Evolutionary conservation across 2,888 invertebrate genomes (phyloP).

Genomic region (Zaprionus lineosus): DNA sequence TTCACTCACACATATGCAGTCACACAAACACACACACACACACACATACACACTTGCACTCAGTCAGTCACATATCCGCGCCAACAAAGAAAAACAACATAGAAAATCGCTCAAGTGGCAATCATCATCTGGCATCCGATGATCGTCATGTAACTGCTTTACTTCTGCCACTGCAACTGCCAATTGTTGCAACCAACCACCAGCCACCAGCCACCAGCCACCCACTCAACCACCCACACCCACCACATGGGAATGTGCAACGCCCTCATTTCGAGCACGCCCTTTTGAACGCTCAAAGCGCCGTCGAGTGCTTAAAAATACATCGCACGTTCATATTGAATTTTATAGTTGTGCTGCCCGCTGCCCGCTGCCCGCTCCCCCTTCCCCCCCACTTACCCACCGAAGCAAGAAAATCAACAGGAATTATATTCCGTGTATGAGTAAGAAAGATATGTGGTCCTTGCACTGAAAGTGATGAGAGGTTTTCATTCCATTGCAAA

Average conservation of each 20-base stretch:
- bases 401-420: too few species aligned
- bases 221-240: conserved; percentile 1
- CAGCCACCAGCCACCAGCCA: not conserved
- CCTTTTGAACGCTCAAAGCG: conserved; percentile 6
- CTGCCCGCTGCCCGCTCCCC: too few species aligned
- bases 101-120: conserved; percentile 60
- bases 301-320: conserved; percentile 63
- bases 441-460: too few species aligned
- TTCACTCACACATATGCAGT: conserved; percentile 7
- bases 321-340: conserved; percentile 72
- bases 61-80: too few species aligned
- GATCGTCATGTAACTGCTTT: conserved; percentile 36
- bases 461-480: too few species aligned
- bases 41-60: conserved; percentile 10
- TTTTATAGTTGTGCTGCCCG: too few species aligned
- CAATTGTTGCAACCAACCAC: conserved; percentile 60
- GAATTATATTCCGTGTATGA: too few species aligned
- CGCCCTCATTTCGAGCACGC: not conserved
- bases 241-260: too few species aligned
- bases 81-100: conserved; percentile 10
- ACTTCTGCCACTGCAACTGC: conserved; percentile 55
- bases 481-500: not conserved
- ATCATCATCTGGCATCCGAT: conserved; percentile 50
- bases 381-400: too few species aligned
- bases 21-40: conserved; percentile 5